Evolutionary conservation across 2,888 invertebrate genomes (phyloP), one percentile per base, ranked within the genome.

Genomic region (Gandaritis pyraliata): DNA sequence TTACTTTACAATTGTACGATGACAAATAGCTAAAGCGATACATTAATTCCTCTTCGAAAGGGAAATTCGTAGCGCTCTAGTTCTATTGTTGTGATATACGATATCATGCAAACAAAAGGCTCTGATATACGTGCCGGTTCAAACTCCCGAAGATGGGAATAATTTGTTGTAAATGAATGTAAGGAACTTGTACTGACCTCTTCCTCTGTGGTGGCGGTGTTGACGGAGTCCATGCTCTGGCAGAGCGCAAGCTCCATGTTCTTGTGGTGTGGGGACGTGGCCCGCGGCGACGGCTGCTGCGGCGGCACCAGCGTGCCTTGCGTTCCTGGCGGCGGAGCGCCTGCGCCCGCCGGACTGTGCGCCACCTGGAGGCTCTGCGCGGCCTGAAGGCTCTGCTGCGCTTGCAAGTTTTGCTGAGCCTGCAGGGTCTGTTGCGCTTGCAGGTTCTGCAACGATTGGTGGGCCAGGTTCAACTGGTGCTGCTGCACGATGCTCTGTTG

Each of bases 181-280:
- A 30, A 53, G 29, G 45, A 56, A 2, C 6, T 0, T 23, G n/a
- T 7, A 72, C 96, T 94, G 82, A 98, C 98, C 98, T 98, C 98
- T 95, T 98, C 98, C 94, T 98, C 98, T 88, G 97, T 96, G 87
- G 97, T 96, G 85, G 96, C 96, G 78, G 98, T 98, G 93, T 98
- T 98, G 87, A 98, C 98, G 80, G 98, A 98, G 94, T 98, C 98
- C 98, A 98, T 98, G 94, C 98, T 98, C 93, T 98, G 98, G 87
- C 98, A 98, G 83, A 97, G 94, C 81, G 97, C 96, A 85, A 95
- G 94, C 83, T 93, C 93, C 93, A 93, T 93, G 78, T 76, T 90
- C 86, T 92, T 90, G 80, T 91, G 88, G 66, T 88, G 90, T 62
- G 91, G 88, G 57, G 90, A 88, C 61, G 80, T 72, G 70, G 89